phyloP scores from a whole-genome alignment of 2,888 invertebrate genomes.

The Sesamia inferens region DNA sequence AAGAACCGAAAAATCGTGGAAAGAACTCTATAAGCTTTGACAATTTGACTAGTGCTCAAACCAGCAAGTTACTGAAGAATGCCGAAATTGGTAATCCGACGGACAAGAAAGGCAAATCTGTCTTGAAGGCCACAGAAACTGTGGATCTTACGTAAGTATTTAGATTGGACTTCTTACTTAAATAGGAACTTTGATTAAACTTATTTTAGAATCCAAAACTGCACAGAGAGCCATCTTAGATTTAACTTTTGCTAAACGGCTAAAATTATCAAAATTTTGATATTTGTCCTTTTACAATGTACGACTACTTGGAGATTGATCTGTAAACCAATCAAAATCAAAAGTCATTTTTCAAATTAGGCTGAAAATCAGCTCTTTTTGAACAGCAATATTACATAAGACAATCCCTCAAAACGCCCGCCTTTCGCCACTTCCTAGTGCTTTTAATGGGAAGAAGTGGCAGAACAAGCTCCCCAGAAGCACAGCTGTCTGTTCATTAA shows the following conservation, averaged over 20 bases:
- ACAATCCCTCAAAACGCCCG: too few relatives aligned
- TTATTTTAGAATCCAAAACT: background rate
- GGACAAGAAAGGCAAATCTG: slow-evolving; percentile 31
- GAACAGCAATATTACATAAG: too few relatives aligned
- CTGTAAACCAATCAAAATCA: background rate
- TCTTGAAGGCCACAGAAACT: slow-evolving; percentile 11
- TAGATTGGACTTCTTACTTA: background rate
- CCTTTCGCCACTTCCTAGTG: too few relatives aligned
- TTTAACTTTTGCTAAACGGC: too few relatives aligned
- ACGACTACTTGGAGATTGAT: background rate
- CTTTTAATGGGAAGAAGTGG: too few relatives aligned
- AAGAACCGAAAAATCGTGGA: slow-evolving; percentile 13
- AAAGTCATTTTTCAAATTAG: too few relatives aligned
- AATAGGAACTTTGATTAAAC: background rate
- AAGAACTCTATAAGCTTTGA: slow-evolving; percentile 41
- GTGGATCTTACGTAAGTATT: slow-evolving; percentile 57
- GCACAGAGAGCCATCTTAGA: background rate
- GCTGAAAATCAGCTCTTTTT: too few relatives aligned
- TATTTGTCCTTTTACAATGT: background rate
- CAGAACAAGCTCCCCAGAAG: too few relatives aligned
- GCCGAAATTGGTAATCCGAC: background rate
- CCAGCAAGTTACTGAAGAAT: slow-evolving; percentile 23
- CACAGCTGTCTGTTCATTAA: too few relatives aligned
- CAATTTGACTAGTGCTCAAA: slow-evolving; percentile 31
- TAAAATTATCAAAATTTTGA: background rate